phyloP scores from a whole-genome alignment of 2,113 vertebrate species.

The Alaudala cheleensis region DNA sequence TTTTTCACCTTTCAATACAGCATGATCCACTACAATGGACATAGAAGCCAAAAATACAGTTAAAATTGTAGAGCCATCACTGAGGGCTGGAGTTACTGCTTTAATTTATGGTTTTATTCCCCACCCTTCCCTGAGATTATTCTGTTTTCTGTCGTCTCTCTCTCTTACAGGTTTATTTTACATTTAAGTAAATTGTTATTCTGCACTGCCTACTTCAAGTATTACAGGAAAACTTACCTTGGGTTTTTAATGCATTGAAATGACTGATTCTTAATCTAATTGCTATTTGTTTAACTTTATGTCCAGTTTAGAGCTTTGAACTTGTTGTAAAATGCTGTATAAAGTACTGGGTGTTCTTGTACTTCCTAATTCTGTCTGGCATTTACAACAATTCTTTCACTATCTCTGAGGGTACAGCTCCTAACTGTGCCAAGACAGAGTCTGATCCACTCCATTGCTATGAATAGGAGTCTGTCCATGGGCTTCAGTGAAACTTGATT shows the following conservation, averaged over 20 bases:
- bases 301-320: slow-evolving; percentile 54
- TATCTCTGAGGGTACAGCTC: slow-evolving; percentile 3
- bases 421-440: not conserved
- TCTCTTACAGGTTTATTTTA: not conserved
- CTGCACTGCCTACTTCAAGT: not conserved
- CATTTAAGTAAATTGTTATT: slow-evolving; percentile 13
- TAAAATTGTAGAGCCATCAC: not conserved
- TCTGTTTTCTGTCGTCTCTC: not conserved
- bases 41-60: not conserved
- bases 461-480: slow-evolving; percentile 37
- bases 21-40: not conserved
- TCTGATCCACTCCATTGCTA: not conserved
- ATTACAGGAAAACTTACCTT: not conserved
- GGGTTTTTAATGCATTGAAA: not conserved
- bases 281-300: slow-evolving; percentile 45
- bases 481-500: not conserved
- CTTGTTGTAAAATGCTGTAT: slow-evolving; percentile 24
- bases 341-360: slow-evolving; percentile 59
- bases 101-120: not conserved
- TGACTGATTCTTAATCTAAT: slow-evolving; percentile 27
- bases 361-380: slow-evolving; percentile 66
- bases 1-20: not conserved
- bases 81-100: not conserved
- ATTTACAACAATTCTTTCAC: slow-evolving; percentile 57
- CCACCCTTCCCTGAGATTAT: not conserved